Evolutionary conservation across 2,888 invertebrate species (phyloP), one percentile per base, ranked within the genome.

Genomic region (Drosophila aldrichi): DNA sequence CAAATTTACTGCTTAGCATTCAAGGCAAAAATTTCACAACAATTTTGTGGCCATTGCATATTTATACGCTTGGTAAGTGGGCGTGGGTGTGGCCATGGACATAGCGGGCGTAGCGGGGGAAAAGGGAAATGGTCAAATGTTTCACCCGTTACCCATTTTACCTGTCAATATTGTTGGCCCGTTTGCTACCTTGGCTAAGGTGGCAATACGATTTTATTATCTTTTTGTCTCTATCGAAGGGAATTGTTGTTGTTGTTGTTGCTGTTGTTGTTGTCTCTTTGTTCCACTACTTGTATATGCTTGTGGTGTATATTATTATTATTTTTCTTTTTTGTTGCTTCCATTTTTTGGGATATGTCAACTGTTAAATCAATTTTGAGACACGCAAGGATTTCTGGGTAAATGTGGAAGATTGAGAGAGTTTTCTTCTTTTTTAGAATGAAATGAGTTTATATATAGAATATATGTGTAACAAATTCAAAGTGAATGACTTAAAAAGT

Each of bases 11-110:
- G 56, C 44, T 57, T 57, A 46, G 40, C 63, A 60, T 46, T 59
- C 48, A 46, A 58, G 57, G 54, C 60, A 57, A 57, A 57, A 73
- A 69, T 78, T 78, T 78, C 79, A 67, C 70, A 79, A 79, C 67
- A 70, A 74, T 67, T 79, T 74, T 78, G 74, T 73, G 78, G 73
- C 61, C 66, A 77, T 74, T 77, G 77, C 77, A 77, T 77, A 77
- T 77, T 77, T 78, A 74, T 77, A 74, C 40, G 40, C 40, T 18
- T 14, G 57, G n/a, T 7, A 34, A 43, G 36, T 25, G 36, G 8
- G 44, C 12, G 12, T 18, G 36, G 22, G 34, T 4, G 8, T 22
- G 38, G 20, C 0, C 7, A 10, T 29, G 41, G n/a, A 8, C 9
- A 22, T 16, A n/a, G n/a, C n/a, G 36, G 36, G 16, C 36, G 36